Base-by-base conservation (phyloP, 1,140 invertebrate genomes). In the Triops cancriformis region DNA sequence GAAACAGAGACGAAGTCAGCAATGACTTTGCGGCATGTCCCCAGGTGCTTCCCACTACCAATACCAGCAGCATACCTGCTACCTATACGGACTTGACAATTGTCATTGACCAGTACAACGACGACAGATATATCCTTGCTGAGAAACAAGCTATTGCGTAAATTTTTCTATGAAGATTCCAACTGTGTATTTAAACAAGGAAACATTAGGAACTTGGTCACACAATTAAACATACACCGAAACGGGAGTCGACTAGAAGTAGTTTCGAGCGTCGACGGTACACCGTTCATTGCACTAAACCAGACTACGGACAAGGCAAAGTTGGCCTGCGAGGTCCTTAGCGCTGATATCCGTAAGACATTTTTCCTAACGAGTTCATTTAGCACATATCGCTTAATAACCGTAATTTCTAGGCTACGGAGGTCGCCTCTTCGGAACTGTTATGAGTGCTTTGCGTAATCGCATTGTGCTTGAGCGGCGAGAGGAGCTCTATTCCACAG, bases 241-340 rank as follows among this genome's bases (percentile, higher is more conserved):
- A 72, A 27, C 42, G 75, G 75, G 2, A 79, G 78, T 73, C 78
- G 75, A 11, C 26, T 79, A 45, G 78, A 76, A 77, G 27, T 77
- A 1, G 64, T 79, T 4, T 79, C 78, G 6, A 79, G 78, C 72
- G 37, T 37, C 6, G 75, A 79, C 14, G 78, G 78, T 23, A 79
- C n/a, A 28, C 77, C 73, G 9, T 75, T 27, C 26, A 10, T 79
- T 26, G 37, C 26, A 26, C 41, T 73, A 12, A 76, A 79, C 51
- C 42, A n/a, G 27, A 73, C 78, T 18, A 43, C n/a, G 11, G 77
- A 79, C 72, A 78, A 76, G 18, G 78, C 78, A 12, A 37, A 77
- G 43, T 73, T 79, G 76, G 78, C 72, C 26, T 79, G 78, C 42
- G n/a, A 26, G 7, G 73, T 79, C 75, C n/a, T 14, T 31, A 77